These are phyloP conservation scores for Dendroctonus ponderosae DNA, from an alignment of 1,140 invertebrate genomes.

Conservation along the genomic window DNA sequence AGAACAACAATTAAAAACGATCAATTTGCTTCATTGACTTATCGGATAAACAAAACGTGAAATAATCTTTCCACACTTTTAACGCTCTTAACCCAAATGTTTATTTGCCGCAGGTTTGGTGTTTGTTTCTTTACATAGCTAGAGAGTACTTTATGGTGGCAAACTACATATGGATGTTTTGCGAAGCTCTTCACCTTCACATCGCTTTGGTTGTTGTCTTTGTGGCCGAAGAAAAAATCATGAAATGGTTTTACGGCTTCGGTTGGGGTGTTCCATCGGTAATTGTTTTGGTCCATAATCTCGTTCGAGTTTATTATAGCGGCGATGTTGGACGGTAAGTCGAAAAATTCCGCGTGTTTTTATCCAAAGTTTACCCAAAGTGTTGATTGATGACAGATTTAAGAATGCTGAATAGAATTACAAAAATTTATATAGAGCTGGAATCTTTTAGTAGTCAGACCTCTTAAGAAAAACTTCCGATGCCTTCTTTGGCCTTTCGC, in stretches of 20 bases:
- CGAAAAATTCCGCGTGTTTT: background rate
- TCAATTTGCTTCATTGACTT: no score
- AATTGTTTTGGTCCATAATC: conserved; percentile 63
- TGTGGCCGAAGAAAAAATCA: conserved; percentile 57
- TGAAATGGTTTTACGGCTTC: conserved; percentile 74
- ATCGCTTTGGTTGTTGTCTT: conserved; percentile 74
- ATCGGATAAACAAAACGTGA: no score
- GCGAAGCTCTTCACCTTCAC: conserved; percentile 86
- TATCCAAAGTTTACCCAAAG: no score
- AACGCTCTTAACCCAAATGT: background rate
- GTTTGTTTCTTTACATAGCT: conserved; percentile 74
- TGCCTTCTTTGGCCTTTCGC: no score
- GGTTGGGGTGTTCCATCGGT: conserved; percentile 75
- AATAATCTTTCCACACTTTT: no score
- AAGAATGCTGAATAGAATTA: no score
- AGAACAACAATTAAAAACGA: no score
- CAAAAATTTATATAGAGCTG: no score
- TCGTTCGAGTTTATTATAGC: conserved; percentile 56
- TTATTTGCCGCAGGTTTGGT: conserved; percentile 54
- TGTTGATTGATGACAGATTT: no score
- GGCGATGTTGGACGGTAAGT: conserved; percentile 65
- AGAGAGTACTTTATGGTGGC: conserved; percentile 83
- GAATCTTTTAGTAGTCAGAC: no score
- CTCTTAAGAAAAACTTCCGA: no score
- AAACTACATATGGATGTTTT: conserved; percentile 92